Conservation (phyloP, 2,888 invertebrate genomes). For the Halocaridina rubra region DNA sequence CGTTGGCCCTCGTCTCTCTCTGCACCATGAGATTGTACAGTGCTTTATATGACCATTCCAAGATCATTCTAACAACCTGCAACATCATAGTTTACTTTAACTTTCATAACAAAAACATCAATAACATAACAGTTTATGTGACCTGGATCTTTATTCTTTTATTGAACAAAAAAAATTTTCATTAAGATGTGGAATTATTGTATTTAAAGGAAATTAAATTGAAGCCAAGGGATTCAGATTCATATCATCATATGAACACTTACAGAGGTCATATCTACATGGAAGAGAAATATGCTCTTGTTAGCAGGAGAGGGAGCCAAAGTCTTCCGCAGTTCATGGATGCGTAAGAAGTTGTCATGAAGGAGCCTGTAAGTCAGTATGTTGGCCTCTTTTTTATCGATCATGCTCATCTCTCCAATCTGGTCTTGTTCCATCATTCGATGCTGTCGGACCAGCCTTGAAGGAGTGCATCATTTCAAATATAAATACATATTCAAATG, state of each 20-base stretch:
- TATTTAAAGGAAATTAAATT: no score
- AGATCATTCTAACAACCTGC: constrained; percentile 76
- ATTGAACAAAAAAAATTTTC: constrained; percentile 66
- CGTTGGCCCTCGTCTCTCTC: constrained; percentile 75
- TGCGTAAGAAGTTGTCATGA: constrained; percentile 79
- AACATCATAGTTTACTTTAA: no score
- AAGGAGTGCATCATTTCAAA: constrained; percentile 64
- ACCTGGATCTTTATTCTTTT: no score
- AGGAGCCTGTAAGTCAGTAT: constrained; percentile 85
- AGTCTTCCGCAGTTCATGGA: constrained; percentile 80
- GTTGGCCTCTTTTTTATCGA: constrained; percentile 93
- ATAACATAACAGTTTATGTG: no score
- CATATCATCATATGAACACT: no score
- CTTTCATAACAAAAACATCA: no score
- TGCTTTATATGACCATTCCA: constrained; percentile 80
- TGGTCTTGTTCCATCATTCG: constrained; percentile 91
- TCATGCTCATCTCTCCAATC: constrained; percentile 92
- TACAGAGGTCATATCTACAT: constrained; percentile 77
- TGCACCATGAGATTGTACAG: constrained; percentile 78
- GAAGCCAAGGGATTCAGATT: no score
- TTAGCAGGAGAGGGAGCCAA: constrained; percentile 79
- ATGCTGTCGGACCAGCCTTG: constrained; percentile 81
- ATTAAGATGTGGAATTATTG: no score
- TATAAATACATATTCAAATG: no score
- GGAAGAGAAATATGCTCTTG: constrained; percentile 83